phyloP scores from a whole-genome alignment of 2,888 invertebrate genomes.

The Pecten maximus region DNA sequence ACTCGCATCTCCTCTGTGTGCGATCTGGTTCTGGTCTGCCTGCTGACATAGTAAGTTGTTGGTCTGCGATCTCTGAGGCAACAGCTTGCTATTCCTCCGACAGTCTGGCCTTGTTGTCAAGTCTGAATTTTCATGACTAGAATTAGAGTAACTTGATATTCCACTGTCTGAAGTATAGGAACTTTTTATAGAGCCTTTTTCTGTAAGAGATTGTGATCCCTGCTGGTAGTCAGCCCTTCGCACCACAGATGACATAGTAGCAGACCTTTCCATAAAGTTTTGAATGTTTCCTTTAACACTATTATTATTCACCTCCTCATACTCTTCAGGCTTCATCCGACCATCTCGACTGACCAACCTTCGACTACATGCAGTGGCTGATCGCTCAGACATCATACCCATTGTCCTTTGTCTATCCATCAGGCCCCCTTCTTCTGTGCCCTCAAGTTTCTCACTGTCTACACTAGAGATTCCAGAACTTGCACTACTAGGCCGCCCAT shows the following conservation, averaged over 20 bases:
- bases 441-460: constrained; percentile 56
- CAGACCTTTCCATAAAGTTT: constrained; percentile 54
- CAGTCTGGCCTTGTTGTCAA: constrained; percentile 55
- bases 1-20: neutral
- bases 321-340: neutral
- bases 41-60: neutral
- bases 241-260: constrained; percentile 55
- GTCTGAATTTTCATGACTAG: constrained; percentile 67
- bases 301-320: neutral
- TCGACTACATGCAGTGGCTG: constrained; percentile 13
- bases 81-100: neutral
- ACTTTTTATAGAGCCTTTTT: constrained; percentile 66
- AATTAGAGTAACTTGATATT: constrained; percentile 72
- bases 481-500: constrained; percentile 57
- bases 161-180: constrained; percentile 74
- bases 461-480: constrained; percentile 63
- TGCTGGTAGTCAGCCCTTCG: constrained; percentile 53
- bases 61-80: constrained; percentile 4
- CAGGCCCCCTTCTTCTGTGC: neutral
- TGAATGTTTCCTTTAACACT: constrained; percentile 40
- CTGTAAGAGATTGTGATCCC: constrained; percentile 48
- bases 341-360: neutral
- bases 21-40: neutral
- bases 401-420: constrained; percentile 2
- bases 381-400: neutral